These are phyloP conservation scores for Brachymystax lenok DNA, from an alignment of 2,797 vertebrate genomes.

Conservation along the genomic window DNA sequence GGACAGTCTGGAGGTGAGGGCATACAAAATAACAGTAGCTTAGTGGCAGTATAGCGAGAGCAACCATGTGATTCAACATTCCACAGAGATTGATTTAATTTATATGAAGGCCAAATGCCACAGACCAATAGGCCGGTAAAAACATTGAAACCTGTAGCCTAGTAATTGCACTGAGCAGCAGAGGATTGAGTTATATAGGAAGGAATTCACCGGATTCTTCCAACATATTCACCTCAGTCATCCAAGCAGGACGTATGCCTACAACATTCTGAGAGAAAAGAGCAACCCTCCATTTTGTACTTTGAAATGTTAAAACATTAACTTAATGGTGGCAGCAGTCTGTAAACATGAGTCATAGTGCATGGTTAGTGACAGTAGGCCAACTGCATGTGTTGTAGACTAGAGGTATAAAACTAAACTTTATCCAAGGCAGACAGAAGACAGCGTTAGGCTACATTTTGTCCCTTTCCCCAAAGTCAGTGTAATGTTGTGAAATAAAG, in stretches of 20 bases:
- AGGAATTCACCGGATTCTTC: too few relatives aligned
- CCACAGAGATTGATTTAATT: background rate
- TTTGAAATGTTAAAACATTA: conserved; percentile 7
- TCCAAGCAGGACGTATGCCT: background rate
- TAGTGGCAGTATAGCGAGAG: background rate
- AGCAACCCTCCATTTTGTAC: background rate
- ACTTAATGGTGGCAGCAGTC: background rate
- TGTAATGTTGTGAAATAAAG: conserved; percentile 6
- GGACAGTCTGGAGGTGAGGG: background rate
- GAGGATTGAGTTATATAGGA: too few relatives aligned
- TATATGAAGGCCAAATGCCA: background rate
- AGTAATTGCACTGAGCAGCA: background rate
- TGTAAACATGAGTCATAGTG: background rate
- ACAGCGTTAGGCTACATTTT: background rate
- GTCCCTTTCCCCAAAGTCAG: conserved; percentile 8
- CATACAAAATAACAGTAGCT: background rate
- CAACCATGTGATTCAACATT: conserved; percentile 2
- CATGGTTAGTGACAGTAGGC: background rate
- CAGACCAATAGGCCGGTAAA: background rate
- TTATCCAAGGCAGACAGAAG: conserved; percentile 11
- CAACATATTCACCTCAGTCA: background rate
- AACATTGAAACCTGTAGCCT: background rate
- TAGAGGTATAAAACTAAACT: conserved; percentile 17
- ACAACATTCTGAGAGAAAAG: background rate
- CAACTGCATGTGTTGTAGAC: background rate